Base-by-base conservation (phyloP, 53 echinoderm and acorn worm genomes). In the Temnopleurus reevesii region DNA sequence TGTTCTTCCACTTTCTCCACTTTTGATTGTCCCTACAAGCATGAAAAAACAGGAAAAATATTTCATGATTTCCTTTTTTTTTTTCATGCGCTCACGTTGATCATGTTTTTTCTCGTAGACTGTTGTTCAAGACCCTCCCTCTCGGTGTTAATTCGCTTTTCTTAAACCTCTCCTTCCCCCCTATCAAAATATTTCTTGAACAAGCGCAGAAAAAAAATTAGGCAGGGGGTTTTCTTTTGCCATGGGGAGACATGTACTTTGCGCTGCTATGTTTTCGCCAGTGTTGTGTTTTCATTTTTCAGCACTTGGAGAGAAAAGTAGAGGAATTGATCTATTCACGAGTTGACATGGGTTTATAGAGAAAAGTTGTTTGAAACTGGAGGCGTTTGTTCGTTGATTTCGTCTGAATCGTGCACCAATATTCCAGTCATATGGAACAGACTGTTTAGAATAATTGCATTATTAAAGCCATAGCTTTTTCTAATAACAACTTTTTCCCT, bases 101-200 rank as follows among this genome's bases (percentile, higher is more conserved):
- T 46, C 59, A 60, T 85, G 86, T 85, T 85, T n/a, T n/a, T 85
- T 85, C 60, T 38, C 55, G 54, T 83, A 4, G 31, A 2, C 38
- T 59, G 86, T 45, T 85, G 53, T 85, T 44, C 45, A 0, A 4
- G 12, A 8, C 38, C 38, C 4, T 45, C 45, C 53, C 28, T 19
- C 24, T 36, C 56, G 54, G 34, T 55, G 35, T 83, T 83, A 47
- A 47, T 53, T 83, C 81, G 57, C 55, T 83, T 79, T 79, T 24
- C 79, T 46, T 28, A 25, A 79, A 28, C 49, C 49, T 55, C 83
- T 30, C 38, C 55, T 53, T 8, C 26, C 53, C 45, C 58, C 58
- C 58, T 85, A 59, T 85, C 86, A 85, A 85, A 85, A 85, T 85
- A 85, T 85, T 85, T 85, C 86, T 85, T 61, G 59, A 85, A 60